Conservation (phyloP, 2,797 vertebrate species). For the Ara ararauna region DNA sequence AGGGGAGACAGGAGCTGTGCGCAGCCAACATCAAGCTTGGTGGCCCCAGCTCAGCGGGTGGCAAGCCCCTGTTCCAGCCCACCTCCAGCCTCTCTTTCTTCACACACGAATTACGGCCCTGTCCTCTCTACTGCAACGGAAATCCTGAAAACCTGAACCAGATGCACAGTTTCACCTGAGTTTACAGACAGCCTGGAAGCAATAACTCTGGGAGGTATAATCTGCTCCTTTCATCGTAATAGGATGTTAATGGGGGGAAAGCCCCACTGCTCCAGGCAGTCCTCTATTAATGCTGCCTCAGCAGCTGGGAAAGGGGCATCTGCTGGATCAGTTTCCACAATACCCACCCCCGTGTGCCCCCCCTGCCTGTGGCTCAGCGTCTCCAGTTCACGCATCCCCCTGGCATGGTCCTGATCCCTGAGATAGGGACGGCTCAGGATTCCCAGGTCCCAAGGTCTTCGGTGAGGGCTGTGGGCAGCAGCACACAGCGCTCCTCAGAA, state of each 20-base stretch:
- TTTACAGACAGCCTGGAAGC: conserved; percentile 58
- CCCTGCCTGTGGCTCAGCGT: fast-evolving
- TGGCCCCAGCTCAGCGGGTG: not conserved
- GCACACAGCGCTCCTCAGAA: fast-evolving
- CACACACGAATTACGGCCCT: not conserved
- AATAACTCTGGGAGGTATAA: conserved; percentile 41
- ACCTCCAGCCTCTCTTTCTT: not conserved
- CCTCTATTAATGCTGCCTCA: not conserved
- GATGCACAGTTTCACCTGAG: conserved; percentile 29
- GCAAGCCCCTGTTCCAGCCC: not conserved
- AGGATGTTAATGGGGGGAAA: conserved; percentile 51
- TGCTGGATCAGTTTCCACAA: not conserved
- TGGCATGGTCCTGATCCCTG: fast-evolving
- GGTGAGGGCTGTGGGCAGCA: not conserved
- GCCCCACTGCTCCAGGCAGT: not conserved
- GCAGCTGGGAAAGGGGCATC: not conserved
- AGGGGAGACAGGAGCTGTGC: not conserved
- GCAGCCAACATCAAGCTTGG: not conserved
- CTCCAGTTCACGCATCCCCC: not conserved
- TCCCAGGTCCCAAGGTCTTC: not conserved
- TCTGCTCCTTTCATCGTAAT: conserved; percentile 39
- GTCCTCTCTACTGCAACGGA: not conserved
- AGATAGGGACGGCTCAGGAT: not conserved
- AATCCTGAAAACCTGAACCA: conserved; percentile 43
- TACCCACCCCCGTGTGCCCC: not conserved